Base-by-base conservation (phyloP, 2,888 invertebrate species). In the Lasioglossum figueresi region DNA sequence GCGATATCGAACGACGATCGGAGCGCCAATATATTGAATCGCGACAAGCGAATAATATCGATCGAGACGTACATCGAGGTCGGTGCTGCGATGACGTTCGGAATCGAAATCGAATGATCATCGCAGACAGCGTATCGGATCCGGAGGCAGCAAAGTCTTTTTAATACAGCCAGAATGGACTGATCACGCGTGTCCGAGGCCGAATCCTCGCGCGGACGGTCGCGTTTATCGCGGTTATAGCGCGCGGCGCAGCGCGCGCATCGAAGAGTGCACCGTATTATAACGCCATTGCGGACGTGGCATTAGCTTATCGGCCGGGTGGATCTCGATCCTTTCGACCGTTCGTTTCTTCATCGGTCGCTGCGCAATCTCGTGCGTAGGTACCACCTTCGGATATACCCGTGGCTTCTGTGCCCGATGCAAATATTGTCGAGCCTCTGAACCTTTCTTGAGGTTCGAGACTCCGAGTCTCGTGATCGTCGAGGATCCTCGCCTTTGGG, bases 241-340 rank as follows among this genome's bases (percentile, higher is more conserved):
- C 90, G 86, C 73, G 77, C 43, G 80, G 14, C 2, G 73, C 45
- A 89, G 81, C 90, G 86, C 63, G 79, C 37, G 80, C 84, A 73
- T 80, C 82, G 88, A 76, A 84, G 83, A 89, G 84, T 72, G 85
- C 82, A 84, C 85, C 83, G 90, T 89, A 90, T 92, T 92, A 92
- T 89, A 92, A 91, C 91, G 91, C 91, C 88, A 89, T 89, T 88
- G 91, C 89, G 86, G 89, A 89, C 90, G 87, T 86, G 89, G 89
- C 91, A 92, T 92, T 92, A 92, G 91, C 92, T 92, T 93, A 93
- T 93, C 93, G 86, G 72, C 72, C 76, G 88, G 83, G 72, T 84
- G 84, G 82, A 90, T 91, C 91, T 90, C 90, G 79, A 89, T 89
- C 88, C 89, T 85, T 89, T 88, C 85, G 88, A 81, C 79, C 89